A percentile compares a stretch with the other conserved stretches of the same genome.
phyloP scores from a whole-genome alignment of 2,888 invertebrate genomes.

The Pyrocoelia pectoralis region DNA sequence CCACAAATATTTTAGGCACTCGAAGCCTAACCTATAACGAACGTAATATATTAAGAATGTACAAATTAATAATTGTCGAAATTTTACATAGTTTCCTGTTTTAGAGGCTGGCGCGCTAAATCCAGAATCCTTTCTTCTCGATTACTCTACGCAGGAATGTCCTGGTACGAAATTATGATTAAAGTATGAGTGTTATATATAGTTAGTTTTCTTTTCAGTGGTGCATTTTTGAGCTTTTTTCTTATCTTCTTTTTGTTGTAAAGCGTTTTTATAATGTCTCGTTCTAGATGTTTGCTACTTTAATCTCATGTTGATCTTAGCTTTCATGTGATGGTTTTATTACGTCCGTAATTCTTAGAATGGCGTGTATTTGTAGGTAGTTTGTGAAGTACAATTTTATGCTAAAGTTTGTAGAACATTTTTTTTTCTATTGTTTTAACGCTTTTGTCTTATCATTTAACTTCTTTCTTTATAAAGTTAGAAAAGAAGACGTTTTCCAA shows the following conservation, averaged over 20 bases:
- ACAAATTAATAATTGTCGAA: too few species aligned
- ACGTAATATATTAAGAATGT: too few species aligned
- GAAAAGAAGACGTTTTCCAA: too few species aligned
- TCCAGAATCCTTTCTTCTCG: constrained; percentile 60
- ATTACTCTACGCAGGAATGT: constrained; percentile 61
- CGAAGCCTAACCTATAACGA: too few species aligned
- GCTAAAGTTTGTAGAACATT: background rate
- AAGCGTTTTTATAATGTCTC: constrained; percentile 31
- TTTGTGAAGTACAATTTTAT: too few species aligned
- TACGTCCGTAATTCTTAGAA: constrained; percentile 13
- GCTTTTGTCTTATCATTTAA: background rate
- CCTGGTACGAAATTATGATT: constrained; percentile 57
- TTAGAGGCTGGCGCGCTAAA: constrained; percentile 47
- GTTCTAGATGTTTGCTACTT: constrained; percentile 22
- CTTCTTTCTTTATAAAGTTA: too few species aligned
- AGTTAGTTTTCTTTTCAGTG: constrained; percentile 13
- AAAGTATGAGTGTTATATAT: constrained; percentile 18
- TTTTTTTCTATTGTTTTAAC: background rate
- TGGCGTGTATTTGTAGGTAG: constrained; percentile 7
- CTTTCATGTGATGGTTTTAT: constrained; percentile 33
- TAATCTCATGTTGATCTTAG: constrained; percentile 29
- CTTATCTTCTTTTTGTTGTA: constrained; percentile 19
- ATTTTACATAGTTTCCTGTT: constrained; percentile 45
- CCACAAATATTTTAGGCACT: too few species aligned
- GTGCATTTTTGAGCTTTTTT: constrained; percentile 16